Evolutionary conservation across 30 jellyfish, hydroid and myxozoan species (phyloP).

Genomic region (Cassiopea andromeda): DNA sequence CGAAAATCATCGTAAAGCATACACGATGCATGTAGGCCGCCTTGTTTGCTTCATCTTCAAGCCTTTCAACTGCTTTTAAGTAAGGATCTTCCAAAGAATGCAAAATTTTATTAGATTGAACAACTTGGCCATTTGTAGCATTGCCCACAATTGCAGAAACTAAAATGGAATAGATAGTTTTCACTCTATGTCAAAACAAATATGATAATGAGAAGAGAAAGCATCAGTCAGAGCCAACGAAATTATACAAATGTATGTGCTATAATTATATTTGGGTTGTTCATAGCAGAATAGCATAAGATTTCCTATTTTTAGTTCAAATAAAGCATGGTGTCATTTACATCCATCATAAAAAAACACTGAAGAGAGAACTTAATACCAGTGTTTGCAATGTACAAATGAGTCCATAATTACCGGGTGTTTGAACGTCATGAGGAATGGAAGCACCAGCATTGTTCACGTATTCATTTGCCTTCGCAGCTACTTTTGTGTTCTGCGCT

Average conservation of each 20-base stretch:
- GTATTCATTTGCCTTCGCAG: conserved; percentile 41
- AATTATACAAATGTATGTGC: too few relatives aligned
- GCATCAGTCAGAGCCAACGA: too few relatives aligned
- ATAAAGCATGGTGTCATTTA: too few relatives aligned
- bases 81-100: conserved; percentile 26
- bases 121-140: background rate
- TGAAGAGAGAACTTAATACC: background rate
- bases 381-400: background rate
- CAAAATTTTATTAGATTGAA: background rate
- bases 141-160: conserved; percentile 10
- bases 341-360: background rate
- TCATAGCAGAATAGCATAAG: too few relatives aligned
- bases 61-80: conserved; percentile 3
- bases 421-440: conserved; percentile 27
- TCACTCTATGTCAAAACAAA: too few relatives aligned
- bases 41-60: conserved; percentile 57
- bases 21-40: conserved; percentile 55
- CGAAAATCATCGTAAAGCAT: background rate
- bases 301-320: too few relatives aligned
- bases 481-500: conserved; percentile 21
- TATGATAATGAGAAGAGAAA: too few relatives aligned
- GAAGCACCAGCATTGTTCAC: conserved; percentile 27
- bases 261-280: too few relatives aligned
- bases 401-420: conserved; percentile 20
- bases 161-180: background rate